These are phyloP conservation scores for Eucriotettix oculatus DNA, from an alignment of 2,888 invertebrate species.

Conservation along the genomic window DNA sequence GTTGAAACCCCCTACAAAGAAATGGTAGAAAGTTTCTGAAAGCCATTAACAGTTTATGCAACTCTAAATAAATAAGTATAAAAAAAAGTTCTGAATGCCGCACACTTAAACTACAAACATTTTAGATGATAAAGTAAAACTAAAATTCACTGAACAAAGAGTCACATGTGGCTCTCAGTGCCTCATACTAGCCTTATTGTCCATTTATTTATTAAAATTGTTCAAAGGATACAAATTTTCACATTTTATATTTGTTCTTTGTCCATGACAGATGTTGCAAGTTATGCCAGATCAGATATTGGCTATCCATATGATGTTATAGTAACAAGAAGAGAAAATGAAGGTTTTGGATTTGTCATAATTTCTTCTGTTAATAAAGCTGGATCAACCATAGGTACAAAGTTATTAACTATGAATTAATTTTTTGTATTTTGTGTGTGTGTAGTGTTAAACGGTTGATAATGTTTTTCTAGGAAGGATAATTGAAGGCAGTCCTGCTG, in stretches of 20 bases:
- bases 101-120: too few species aligned
- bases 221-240: too few species aligned
- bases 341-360: constrained; percentile 98
- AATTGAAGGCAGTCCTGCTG: constrained; percentile 90
- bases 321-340: constrained; percentile 75
- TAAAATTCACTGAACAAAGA: too few species aligned
- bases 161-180: too few species aligned
- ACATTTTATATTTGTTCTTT: constrained; percentile 17
- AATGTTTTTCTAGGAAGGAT: constrained; percentile 52
- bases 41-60: too few species aligned
- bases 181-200: too few species aligned
- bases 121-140: too few species aligned
- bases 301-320: constrained; percentile 75
- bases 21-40: too few species aligned
- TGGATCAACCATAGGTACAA: constrained; percentile 69
- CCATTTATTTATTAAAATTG: too few species aligned
- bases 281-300: constrained; percentile 25
- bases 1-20: too few species aligned
- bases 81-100: too few species aligned
- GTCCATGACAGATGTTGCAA: constrained; percentile 32
- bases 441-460: background rate
- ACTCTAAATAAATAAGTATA: too few species aligned
- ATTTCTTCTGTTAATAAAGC: constrained; percentile 87
- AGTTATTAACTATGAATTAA: background rate
- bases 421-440: background rate